Evolutionary conservation across 2,888 invertebrate species (phyloP).

Genomic region (Polietes domitor): DNA sequence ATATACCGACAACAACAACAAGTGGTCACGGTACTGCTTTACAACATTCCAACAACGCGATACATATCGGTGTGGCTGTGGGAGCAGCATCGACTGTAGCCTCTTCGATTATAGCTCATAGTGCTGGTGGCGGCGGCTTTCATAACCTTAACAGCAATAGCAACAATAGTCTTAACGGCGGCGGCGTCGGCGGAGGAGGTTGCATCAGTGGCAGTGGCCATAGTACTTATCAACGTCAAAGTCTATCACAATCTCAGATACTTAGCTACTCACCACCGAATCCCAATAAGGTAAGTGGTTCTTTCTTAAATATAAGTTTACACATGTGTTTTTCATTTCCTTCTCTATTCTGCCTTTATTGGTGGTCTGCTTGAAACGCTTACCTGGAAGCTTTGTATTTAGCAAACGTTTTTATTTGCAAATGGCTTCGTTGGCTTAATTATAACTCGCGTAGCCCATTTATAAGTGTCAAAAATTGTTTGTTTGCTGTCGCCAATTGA

Average conservation of each 20-base stretch:
- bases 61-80: constrained; percentile 60
- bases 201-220: constrained; percentile 39
- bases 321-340: constrained; percentile 9
- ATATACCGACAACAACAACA: constrained; percentile 29
- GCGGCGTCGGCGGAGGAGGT: background rate
- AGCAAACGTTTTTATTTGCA: constrained; percentile 10
- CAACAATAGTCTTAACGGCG: constrained; percentile 18
- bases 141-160: constrained; percentile 36
- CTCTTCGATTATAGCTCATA: constrained; percentile 58
- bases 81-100: constrained; percentile 56
- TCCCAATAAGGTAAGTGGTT: constrained; percentile 62
- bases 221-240: constrained; percentile 62
- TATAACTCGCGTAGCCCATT: too few species aligned
- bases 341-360: background rate
- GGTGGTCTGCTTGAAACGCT: constrained; percentile 12
- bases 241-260: constrained; percentile 61
- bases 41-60: constrained; percentile 62
- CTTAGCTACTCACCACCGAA: constrained; percentile 64
- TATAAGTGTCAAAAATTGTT: too few species aligned
- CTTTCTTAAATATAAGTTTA: background rate
- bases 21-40: constrained; percentile 45
- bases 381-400: constrained; percentile 56
- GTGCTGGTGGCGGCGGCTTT: constrained; percentile 16
- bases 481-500: too few species aligned
- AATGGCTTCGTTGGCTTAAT: background rate